Percentiles rank a stretch among this genome's conserved stretches.
phyloP scores from a whole-genome alignment of 2,113 vertebrate genomes.

The Pseudolaguvia tuberculata region DNA sequence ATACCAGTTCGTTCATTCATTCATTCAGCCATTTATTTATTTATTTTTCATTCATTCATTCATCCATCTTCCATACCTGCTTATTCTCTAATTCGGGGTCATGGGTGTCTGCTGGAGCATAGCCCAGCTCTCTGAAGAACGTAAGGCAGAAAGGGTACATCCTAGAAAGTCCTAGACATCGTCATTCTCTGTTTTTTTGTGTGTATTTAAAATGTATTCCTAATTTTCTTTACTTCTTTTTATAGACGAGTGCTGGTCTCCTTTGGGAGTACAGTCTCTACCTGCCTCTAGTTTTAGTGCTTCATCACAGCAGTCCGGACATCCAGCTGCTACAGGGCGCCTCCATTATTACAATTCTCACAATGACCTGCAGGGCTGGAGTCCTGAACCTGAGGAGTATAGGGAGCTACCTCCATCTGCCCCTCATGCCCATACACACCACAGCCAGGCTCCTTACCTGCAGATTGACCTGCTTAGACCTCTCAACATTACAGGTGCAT shows the following conservation, averaged over 20 bases:
- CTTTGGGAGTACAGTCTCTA: conserved; percentile 69
- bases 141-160: too few relatives aligned
- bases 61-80: too few relatives aligned
- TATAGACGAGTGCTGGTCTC: conserved; percentile 73
- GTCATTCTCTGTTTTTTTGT: too few relatives aligned
- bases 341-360: conserved; percentile 50
- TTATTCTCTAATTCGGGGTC: too few relatives aligned
- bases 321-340: conserved; percentile 60
- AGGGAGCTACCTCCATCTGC: conserved; percentile 53
- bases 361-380: conserved; percentile 69
- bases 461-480: conserved; percentile 73
- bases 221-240: background rate
- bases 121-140: too few relatives aligned
- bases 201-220: background rate
- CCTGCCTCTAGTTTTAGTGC: conserved; percentile 66
- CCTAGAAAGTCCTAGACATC: too few relatives aligned
- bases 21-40: too few relatives aligned
- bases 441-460: conserved; percentile 63
- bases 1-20: background rate
- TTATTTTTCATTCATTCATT: background rate
- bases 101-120: too few relatives aligned
- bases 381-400: conserved; percentile 62
- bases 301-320: conserved; percentile 60
- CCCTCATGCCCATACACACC: conserved; percentile 55
- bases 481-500: conserved; percentile 78